These are phyloP conservation scores for Pheosia gnoma DNA, from an alignment of 2,888 invertebrate genomes.

Conservation along the genomic window DNA sequence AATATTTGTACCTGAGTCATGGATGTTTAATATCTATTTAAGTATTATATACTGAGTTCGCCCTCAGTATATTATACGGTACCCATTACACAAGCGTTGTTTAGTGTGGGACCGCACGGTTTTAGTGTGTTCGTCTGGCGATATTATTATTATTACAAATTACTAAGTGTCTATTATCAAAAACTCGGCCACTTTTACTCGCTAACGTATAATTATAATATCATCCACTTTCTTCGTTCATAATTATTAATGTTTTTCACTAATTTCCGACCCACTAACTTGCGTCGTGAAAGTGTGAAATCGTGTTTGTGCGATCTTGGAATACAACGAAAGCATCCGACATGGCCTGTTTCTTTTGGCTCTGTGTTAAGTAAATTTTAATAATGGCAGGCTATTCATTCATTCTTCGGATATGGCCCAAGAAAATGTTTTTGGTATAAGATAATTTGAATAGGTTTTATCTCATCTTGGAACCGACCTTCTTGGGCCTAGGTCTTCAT, in stretches of 20 bases:
- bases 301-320: constrained; percentile 42
- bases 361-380: constrained; percentile 36
- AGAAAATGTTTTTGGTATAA: not conserved
- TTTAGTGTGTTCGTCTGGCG: too few relatives aligned
- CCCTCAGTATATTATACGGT: too few relatives aligned
- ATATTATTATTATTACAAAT: too few relatives aligned
- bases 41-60: too few relatives aligned
- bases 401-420: not conserved
- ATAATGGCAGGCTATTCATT: constrained; percentile 5
- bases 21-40: too few relatives aligned
- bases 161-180: constrained; percentile 1
- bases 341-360: constrained; percentile 38
- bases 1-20: too few relatives aligned
- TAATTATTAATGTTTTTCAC: constrained; percentile 44
- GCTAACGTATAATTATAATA: constrained; percentile 11
- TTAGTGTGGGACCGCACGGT: too few relatives aligned
- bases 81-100: too few relatives aligned
- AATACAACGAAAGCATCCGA: constrained; percentile 53
- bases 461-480: too few relatives aligned
- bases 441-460: not conserved
- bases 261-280: constrained; percentile 44
- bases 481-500: too few relatives aligned
- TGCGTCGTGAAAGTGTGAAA: constrained; percentile 58
- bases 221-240: constrained; percentile 38
- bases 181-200: not conserved